Base-by-base conservation (phyloP, 2,888 invertebrate species). In the Erebia aethiops region DNA sequence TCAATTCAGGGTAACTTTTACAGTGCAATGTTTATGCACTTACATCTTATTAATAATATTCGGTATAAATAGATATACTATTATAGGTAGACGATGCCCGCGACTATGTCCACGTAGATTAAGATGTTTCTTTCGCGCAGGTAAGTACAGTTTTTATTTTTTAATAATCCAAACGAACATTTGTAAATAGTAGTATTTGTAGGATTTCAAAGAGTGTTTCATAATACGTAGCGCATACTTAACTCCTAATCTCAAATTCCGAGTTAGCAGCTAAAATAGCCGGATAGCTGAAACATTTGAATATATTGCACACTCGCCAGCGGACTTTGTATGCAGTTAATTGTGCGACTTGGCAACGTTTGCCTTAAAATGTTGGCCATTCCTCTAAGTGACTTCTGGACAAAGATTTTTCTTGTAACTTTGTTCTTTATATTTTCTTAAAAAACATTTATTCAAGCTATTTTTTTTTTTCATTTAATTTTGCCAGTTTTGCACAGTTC, bases 191-290 rank as follows among this genome's bases (percentile, higher is more conserved):
- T 26, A 26, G 4, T 26, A 21, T 26, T 4, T 26, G 26, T 26
- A 26, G 26, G 26, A 56, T 56, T 56, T 56, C 21, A 10, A 56
- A 56, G 14, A 21, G 21, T 56, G 13, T 21, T 56, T 21, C 8
- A 21, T 65, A 21, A 62, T 51, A 61, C 51, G 56, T 68, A 56
- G 68, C 64, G 56, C 52, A 66, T 69, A 68, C 56, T 66, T 71
- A 64, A 71, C 64, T 68, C 18, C 62, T 69, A 69, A 71, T 66
- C 66, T 62, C 68, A 65, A 69, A 54, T 66, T 71, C 71, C 71
- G 57, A 66, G 68, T 69, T 58, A 69, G 61, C 65, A 51, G 67
- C 58, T 67, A 56, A 67, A 57, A 49, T 51, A 58, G 57, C 63
- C 56, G 56, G 54, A 65, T 65, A 56, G 43, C 26, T 63, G 57